Evolutionary conservation across 2,113 vertebrate species (phyloP), one percentile per base, ranked within the genome.

Genomic region (Fregetta grallaria): DNA sequence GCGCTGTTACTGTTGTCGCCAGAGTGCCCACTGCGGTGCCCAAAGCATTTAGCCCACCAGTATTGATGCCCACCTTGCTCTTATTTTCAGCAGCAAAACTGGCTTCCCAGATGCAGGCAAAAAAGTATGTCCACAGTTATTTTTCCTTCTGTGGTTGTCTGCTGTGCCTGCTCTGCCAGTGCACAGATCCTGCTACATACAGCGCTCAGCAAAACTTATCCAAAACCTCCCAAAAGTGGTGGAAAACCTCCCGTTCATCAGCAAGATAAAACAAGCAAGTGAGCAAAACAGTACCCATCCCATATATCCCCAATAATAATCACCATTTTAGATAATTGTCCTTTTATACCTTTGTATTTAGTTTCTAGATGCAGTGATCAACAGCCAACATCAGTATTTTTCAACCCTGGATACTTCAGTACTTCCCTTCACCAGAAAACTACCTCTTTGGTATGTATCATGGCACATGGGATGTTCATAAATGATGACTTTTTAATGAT

Each of bases 121-220:
- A 82, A 36, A 4, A 25, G n/a, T 29, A 11, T 7, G 14, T 6
- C 13, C 10, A 25, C 17, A 15, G 9, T 2, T 14, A 2, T 59
- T 81, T 78, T 56, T 34, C 52, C 14, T 2, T 27, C 15, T 38
- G 15, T 11, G 13, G 15, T 7, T 30, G 7, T 19, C 27, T 55
- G 21, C 23, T 87, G 18, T 23, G 3, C 6, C 11, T 62, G 6
- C 21, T 29, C n/a, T 66, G 29, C 7, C 15, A 17, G 8, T 15
- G 16, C 29, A 42, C n/a, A 74, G 5, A 25, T 42, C 19, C 21
- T 0, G 0, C 23, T 21, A 21, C 2, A 1, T 9, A 17, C 1
- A 52, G n/a, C 0, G 0, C 11, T 22, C 67, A 44, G 23, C 15
- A 78, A 72, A 82, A 22, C 21, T 71, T 53, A 74, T 1, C 36